Conservation (phyloP, 2,888 invertebrate genomes). For the Habrosyne pyritoides region DNA sequence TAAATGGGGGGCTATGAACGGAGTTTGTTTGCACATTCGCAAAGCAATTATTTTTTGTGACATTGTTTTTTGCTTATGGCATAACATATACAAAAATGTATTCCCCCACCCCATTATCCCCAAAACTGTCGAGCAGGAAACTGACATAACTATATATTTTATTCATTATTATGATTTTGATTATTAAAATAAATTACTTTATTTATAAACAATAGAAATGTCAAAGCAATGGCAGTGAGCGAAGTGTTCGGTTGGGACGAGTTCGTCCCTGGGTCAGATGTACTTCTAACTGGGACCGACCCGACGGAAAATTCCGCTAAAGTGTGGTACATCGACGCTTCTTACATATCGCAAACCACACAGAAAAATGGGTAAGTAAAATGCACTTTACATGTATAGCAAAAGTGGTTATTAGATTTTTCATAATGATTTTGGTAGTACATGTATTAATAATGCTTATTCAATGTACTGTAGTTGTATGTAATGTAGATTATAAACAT, state of each 20-base stretch:
- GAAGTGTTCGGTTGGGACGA: constrained; percentile 67
- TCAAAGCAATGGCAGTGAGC: constrained; percentile 69
- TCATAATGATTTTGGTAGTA: background rate
- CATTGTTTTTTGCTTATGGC: too few species aligned
- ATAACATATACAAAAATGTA: too few species aligned
- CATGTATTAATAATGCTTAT: background rate
- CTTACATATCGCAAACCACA: constrained; percentile 63
- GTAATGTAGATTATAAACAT: too few species aligned
- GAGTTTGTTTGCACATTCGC: too few species aligned
- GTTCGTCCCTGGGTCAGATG: constrained; percentile 66
- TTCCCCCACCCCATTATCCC: too few species aligned
- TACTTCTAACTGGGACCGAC: constrained; percentile 70
- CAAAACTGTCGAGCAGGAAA: too few species aligned
- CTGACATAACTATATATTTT: too few species aligned
- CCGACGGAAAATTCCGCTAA: constrained; percentile 68
- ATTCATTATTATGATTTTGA: too few species aligned
- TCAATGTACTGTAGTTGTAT: background rate
- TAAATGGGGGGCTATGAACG: too few species aligned
- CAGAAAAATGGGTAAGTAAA: constrained; percentile 67
- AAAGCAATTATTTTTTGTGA: too few species aligned
- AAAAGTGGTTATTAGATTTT: background rate
- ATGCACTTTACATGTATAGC: too few species aligned
- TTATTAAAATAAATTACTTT: too few species aligned
- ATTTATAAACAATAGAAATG: constrained; percentile 51
- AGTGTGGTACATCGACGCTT: constrained; percentile 72